Percentiles rank a stretch among this genome's conserved stretches.
Evolutionary conservation across 2,797 vertebrate species (phyloP).

Genomic region (Phoebastria nigripes): DNA sequence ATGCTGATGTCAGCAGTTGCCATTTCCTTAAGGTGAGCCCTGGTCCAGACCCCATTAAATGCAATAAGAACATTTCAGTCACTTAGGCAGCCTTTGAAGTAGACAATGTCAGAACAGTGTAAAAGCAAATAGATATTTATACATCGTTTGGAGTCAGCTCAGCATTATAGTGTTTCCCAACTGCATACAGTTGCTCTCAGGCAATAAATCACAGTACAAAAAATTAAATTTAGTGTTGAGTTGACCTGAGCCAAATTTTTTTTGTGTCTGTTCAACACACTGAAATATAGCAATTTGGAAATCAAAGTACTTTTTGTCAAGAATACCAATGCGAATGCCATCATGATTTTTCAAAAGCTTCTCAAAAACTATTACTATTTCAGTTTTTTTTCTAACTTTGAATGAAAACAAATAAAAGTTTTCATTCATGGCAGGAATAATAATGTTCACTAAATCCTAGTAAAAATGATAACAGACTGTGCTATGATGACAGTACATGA

Average conservation of each 20-base stretch:
- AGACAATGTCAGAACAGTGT: background rate
- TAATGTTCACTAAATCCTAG: background rate
- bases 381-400: background rate
- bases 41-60: background rate
- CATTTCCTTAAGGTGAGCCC: background rate
- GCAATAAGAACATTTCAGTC: background rate
- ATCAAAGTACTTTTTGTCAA: background rate
- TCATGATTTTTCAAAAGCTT: background rate
- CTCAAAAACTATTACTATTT: background rate
- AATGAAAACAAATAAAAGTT: background rate
- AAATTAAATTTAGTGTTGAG: background rate
- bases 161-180: background rate
- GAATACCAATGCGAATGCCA: background rate
- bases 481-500: background rate
- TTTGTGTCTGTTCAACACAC: background rate
- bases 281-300: background rate
- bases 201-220: background rate
- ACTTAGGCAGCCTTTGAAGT: background rate
- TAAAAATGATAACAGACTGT: background rate
- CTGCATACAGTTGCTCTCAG: background rate
- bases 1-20: background rate
- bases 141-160: background rate
- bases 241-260: background rate
- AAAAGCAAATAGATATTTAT: background rate
- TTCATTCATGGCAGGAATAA: background rate